Base-by-base conservation (phyloP, 2,888 invertebrate species). In the Andrena trimmerana region DNA sequence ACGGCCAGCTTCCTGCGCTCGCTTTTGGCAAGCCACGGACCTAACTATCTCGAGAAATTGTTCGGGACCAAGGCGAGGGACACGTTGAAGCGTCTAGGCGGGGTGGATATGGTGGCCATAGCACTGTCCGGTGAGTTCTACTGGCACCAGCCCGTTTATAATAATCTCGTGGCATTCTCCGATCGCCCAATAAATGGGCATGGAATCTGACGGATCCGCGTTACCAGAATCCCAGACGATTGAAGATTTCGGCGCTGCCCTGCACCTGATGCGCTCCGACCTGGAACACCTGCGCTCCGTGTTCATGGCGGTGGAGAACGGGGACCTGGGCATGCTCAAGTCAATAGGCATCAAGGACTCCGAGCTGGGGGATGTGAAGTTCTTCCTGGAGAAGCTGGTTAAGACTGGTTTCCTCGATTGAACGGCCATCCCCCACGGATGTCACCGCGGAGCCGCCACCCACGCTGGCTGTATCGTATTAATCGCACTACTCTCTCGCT, bases 391-490 rank as follows among this genome's bases (percentile, higher is more conserved):
- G 95, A 98, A 98, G 95, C 96, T 99, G 92, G 98, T 98, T 81
- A 98, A 98, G 95, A 99, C 98, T 88, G 98, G 98, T 90, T 99
- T 99, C 95, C 96, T 99, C 94, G 98, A 98, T 95, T 98, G 97
- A 97, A 89, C 63, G 48, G 36, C n/a, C 48, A 68, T 31, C 24
- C 27, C 5, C 24, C 33, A 13, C 16, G n/a, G 59, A 68, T 50
- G 24, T 24, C 57, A 57, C 7, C 16, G 29, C 67, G 33, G 59
- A 54, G 60, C 63, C 76, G 29, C 42, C 59, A 68, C 62, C 74
- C 69, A 57, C 76, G 16, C 68, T 84, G 80, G 65, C 79, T 69
- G 75, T 84, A 80, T 75, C 84, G 72, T 76, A 80, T 84, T 63
- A 76, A 84, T 57, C 65, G 74, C 72, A 79, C 75, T 65, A 29